These are phyloP conservation scores for Clivina fossor DNA, from an alignment of 2,888 invertebrate genomes.

Conservation along the genomic window DNA sequence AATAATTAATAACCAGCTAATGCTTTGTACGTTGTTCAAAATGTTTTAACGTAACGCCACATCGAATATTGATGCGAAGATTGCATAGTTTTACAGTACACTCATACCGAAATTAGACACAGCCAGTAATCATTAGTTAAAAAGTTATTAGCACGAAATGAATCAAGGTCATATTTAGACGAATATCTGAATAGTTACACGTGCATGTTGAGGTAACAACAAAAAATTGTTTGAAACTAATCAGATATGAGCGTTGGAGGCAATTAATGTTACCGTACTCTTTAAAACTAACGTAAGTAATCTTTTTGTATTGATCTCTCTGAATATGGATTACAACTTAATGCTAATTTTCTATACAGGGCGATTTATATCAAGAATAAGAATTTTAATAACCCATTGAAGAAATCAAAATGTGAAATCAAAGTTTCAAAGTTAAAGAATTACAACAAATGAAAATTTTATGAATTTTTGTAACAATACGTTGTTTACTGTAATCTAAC, in stretches of 20 bases:
- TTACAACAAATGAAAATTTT: too few relatives aligned
- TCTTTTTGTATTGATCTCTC: too few relatives aligned
- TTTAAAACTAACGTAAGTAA: too few relatives aligned
- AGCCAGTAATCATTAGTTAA: constrained; percentile 22
- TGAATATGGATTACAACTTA: too few relatives aligned
- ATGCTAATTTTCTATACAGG: too few relatives aligned
- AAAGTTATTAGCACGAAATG: constrained; percentile 22
- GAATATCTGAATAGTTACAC: constrained; percentile 20
- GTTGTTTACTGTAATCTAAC: too few relatives aligned
- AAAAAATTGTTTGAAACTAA: constrained; percentile 11
- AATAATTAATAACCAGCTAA: constrained; percentile 25
- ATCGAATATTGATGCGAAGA: constrained; percentile 15
- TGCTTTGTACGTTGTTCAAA: constrained; percentile 7
- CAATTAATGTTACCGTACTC: constrained; percentile 9
- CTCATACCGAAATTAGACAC: neutral
- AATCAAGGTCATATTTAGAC: constrained; percentile 23
- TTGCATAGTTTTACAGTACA: neutral
- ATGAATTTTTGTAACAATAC: too few relatives aligned
- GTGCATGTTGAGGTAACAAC: constrained; percentile 11
- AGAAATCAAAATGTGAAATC: too few relatives aligned
- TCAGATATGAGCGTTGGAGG: constrained; percentile 20
- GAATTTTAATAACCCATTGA: too few relatives aligned
- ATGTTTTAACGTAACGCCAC: neutral
- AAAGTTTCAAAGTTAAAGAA: too few relatives aligned
- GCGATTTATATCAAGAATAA: too few relatives aligned